Base-by-base conservation (phyloP, 1,140 invertebrate genomes). In the Agrypnia vestita region DNA sequence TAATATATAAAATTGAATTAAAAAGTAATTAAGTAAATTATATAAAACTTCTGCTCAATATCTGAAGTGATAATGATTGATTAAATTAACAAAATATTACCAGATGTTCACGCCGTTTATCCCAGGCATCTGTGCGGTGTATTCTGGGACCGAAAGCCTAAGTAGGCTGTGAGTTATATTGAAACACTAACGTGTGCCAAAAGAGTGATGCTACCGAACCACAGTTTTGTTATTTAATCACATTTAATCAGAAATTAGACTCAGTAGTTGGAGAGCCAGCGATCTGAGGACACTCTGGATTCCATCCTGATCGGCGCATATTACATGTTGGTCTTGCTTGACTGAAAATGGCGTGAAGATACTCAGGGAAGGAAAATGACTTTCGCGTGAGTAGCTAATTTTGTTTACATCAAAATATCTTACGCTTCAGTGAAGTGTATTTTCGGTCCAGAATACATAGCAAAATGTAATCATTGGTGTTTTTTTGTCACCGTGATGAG, bases 181-280 rank as follows among this genome's bases (percentile, higher is more conserved):
- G 35, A 25, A 35, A 35, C 25, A 35, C 25, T 3, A 44, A 64
- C n/a, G 61, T 35, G 61, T 51, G 59, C 61, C 59, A 78, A 78
- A 44, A 78, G 76, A 78, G 76, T 78, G 76, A 78, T 46, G 76
- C 76, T 78, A 78, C 76, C 49, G 19, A 67, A 21, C 10, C 9
- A 46, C 15, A 76, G 7, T 35, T 43, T 44, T 61, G n/a, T 51
- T 8, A 61, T 8, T 49, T 61, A 3, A 1, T 61, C n/a, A 21
- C 11, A 12, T 43, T 64, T 35, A 35, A 6, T 35, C 25, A 35
- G 25, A 35, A 35, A 35, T 35, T 0, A 35, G n/a, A 21, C 15
- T 55, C 71, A 73, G 71, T 73, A 47, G 71, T 35, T 35, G 0
- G 17, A 11, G 47, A 9, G 47, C 19, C 15, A 47, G 49, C 47